A percentile compares a stretch with the other conserved stretches of the same genome.
Evolutionary conservation across 1,140 invertebrate species (phyloP).

Genomic region (Cydia splendana): DNA sequence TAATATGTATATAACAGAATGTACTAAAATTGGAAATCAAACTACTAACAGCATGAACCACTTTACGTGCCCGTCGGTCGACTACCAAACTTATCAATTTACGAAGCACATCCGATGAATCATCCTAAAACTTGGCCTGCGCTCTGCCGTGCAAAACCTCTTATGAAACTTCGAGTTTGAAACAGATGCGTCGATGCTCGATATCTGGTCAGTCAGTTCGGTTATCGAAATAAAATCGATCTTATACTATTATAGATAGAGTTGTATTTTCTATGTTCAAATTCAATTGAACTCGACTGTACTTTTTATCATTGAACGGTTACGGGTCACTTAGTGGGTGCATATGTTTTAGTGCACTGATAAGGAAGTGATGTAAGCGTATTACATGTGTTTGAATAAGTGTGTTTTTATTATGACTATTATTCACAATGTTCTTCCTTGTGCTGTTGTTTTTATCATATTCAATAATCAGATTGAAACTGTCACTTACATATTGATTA

Average conservation of each 20-base stretch:
- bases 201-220: slow-evolving; percentile 56
- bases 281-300: neutral
- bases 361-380: slow-evolving; percentile 51
- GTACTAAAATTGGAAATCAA: neutral
- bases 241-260: neutral
- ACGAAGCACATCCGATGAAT: slow-evolving; percentile 2
- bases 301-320: slow-evolving; percentile 35
- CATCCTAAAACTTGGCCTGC: slow-evolving; percentile 15
- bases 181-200: slow-evolving; percentile 39
- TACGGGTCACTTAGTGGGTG: slow-evolving; percentile 56
- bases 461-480: neutral
- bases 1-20: no score
- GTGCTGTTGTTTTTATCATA: neutral
- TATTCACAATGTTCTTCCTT: neutral
- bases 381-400: slow-evolving; percentile 38
- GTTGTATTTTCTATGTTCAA: neutral
- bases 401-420: neutral
- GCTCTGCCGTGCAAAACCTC: neutral
- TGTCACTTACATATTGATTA: no score
- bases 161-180: neutral
- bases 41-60: slow-evolving; percentile 13
- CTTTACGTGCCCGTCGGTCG: slow-evolving; percentile 7
- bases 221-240: slow-evolving; percentile 22
- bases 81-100: slow-evolving; percentile 13
- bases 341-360: slow-evolving; percentile 49